Conservation (phyloP, 2,113 vertebrate genomes). For the Spheniscus mendiculus region DNA sequence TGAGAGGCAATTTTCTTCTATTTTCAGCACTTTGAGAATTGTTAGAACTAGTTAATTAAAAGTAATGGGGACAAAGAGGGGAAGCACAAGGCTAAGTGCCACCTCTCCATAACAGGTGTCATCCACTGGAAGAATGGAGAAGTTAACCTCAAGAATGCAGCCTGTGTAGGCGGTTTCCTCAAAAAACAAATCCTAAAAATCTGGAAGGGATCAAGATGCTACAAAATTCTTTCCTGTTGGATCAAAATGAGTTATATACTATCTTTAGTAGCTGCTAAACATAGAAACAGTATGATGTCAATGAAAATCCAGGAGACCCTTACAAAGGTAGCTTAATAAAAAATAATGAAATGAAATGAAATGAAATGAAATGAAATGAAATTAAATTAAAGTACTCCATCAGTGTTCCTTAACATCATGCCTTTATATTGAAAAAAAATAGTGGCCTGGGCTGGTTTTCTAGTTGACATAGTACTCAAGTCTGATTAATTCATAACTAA, state of each 20-base stretch:
- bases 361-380: background rate
- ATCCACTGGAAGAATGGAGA: background rate
- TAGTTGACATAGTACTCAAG: background rate
- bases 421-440: background rate
- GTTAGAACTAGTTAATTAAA: background rate
- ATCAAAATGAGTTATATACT: background rate
- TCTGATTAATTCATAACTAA: background rate
- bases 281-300: background rate
- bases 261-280: background rate
- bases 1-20: background rate
- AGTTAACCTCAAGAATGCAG: background rate
- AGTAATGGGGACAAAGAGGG: background rate
- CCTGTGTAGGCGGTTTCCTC: accelerated
- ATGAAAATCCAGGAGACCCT: background rate
- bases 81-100: background rate
- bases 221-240: background rate
- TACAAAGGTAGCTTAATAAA: background rate
- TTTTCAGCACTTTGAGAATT: background rate
- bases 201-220: background rate
- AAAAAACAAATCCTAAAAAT: background rate
- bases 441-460: background rate
- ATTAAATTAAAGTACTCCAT: background rate
- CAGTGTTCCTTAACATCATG: background rate
- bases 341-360: background rate
- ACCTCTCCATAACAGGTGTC: background rate